Evolutionary conservation across 2,113 vertebrate species (phyloP), one percentile per base, ranked within the genome.

Genomic region (Hypomesus transpacificus): DNA sequence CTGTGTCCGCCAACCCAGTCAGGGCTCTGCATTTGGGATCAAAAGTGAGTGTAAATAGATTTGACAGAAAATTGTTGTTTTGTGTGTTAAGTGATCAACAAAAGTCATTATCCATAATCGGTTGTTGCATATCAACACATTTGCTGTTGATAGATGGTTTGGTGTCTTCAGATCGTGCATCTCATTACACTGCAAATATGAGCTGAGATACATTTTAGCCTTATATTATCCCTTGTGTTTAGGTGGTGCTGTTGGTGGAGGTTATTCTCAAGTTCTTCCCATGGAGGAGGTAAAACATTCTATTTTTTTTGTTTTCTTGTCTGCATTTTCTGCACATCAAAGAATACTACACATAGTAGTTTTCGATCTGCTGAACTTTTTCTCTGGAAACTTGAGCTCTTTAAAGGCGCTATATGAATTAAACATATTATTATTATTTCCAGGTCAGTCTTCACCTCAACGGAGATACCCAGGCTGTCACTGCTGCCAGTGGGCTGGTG

Each of bases 381-480:
- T 9, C 9, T 46, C 39, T 11, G 5, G 2, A 46, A n/a, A 6
- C 53, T 56, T 16, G 16, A 56, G 5, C 5, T 56, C 53, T 56
- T 56, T 4, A 56, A 56, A 56, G 16, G 53, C 7, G 53, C 53
- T n/a, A 5, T 4, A 56, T 56, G 53, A 56, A 56, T 56, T n/a
- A 46, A 46, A 46, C 39, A 46, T 46, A 46, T 46, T 46, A 11
- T 46, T 46, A 46, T 81, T 66, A 82, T 73, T 76, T 79, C 3
- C 69, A 96, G 94, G 94, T 94, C 84, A 95, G 93, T 80, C 93
- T 95, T 62, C 93, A 94, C 69, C 91, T 94, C 73, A 93, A 91
- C 1, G 94, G 94, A 26, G 94, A 95, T 77, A 92, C 93, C 81
- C 94, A 95, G 0, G 94, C 93, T 64, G 92, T 96, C 82, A 95